phyloP scores from a whole-genome alignment of 2,797 vertebrate species.

The Eptatretus atami region DNA sequence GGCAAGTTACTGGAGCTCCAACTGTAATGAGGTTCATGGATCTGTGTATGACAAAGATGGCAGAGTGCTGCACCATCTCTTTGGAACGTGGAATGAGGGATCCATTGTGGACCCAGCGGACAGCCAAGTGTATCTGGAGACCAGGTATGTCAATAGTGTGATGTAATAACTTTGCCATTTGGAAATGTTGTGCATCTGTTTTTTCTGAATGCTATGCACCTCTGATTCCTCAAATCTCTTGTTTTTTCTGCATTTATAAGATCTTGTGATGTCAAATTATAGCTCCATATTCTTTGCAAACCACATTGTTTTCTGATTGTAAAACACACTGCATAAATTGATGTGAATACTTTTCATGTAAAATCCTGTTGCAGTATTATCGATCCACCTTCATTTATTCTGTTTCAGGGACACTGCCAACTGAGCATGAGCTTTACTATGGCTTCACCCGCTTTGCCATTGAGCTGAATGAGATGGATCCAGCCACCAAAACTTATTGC shows the following conservation, averaged over 20 bases:
- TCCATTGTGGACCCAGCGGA: conserved; percentile 42
- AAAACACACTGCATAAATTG: too few species aligned
- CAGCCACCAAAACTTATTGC: conserved; percentile 27
- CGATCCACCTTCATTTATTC: too few species aligned
- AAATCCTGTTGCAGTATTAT: too few species aligned
- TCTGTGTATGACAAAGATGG: conserved; percentile 36
- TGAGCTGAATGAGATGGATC: conserved; percentile 58
- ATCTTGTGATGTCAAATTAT: too few species aligned
- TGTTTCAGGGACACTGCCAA: conserved; percentile 40
- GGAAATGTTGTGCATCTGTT: too few species aligned
- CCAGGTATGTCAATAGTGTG: conserved; percentile 20
- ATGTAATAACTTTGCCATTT: too few species aligned
- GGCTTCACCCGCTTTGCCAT: conserved; percentile 81
- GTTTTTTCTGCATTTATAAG: too few species aligned
- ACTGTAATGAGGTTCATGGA: conserved; percentile 61
- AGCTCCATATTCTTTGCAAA: too few species aligned
- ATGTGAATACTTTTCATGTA: too few species aligned
- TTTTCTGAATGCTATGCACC: too few species aligned
- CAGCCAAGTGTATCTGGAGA: conserved; percentile 63
- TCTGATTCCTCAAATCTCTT: too few species aligned
- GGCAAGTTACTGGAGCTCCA: conserved; percentile 87
- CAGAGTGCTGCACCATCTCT: conserved; percentile 39
- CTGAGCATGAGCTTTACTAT: conserved; percentile 48
- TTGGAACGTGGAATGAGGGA: conserved; percentile 75
- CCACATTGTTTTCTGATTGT: too few species aligned